These are phyloP conservation scores for Amphiprion percula DNA, from an alignment of 2,113 vertebrate species.

Conservation along the genomic window DNA sequence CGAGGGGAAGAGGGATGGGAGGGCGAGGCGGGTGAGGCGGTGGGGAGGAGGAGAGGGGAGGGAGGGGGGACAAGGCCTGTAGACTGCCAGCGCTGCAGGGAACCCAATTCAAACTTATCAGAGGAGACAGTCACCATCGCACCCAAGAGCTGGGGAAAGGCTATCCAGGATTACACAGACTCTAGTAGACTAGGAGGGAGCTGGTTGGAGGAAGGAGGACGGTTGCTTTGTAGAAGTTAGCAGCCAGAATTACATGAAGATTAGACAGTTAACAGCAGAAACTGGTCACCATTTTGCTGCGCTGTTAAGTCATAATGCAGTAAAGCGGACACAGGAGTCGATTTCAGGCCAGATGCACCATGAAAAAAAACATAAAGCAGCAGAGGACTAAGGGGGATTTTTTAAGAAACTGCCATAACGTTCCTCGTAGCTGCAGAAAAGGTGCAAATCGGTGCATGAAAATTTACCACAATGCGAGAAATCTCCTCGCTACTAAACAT, in stretches of 20 bases:
- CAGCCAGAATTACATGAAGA: slow-evolving; percentile 2
- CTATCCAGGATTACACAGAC: slow-evolving; percentile 71
- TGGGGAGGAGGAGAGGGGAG: background rate
- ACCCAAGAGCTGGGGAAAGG: slow-evolving; percentile 61
- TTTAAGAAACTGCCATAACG: too few relatives aligned
- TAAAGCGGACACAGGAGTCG: background rate
- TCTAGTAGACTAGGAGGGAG: slow-evolving; percentile 44
- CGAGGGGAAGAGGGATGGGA: slow-evolving; percentile 26
- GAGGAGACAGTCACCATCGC: slow-evolving; percentile 76
- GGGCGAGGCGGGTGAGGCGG: background rate
- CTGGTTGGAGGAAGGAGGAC: slow-evolving; percentile 18
- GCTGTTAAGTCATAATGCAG: background rate
- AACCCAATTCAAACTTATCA: slow-evolving; percentile 81
- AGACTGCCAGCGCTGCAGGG: slow-evolving; percentile 68
- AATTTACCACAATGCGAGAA: too few relatives aligned
- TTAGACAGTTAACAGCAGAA: slow-evolving; percentile 28
- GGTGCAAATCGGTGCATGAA: too few relatives aligned
- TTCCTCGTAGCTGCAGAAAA: too few relatives aligned
- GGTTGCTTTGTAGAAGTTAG: slow-evolving; percentile 28
- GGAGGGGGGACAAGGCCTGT: slow-evolving; percentile 20
- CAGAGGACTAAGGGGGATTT: too few relatives aligned
- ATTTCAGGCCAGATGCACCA: too few relatives aligned
- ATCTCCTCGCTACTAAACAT: too few relatives aligned
- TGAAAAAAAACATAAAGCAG: too few relatives aligned
- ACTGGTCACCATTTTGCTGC: slow-evolving; percentile 2